These are phyloP conservation scores for Bufo gargarizans DNA, from an alignment of 2,113 vertebrate genomes.

Conservation along the genomic window DNA sequence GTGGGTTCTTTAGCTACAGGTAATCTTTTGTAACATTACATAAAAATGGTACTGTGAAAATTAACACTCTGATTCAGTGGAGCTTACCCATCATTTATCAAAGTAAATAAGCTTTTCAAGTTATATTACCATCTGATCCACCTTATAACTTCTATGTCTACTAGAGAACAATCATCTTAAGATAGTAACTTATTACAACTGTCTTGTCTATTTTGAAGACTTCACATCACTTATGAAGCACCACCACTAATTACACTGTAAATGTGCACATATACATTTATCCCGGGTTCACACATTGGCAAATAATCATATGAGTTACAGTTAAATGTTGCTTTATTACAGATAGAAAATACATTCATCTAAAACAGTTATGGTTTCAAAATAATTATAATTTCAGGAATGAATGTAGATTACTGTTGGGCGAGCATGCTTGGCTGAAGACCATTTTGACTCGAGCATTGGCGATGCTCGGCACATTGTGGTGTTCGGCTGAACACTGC, in stretches of 20 bases:
- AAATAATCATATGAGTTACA: too few species aligned
- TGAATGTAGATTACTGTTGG: too few species aligned
- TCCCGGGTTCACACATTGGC: too few species aligned
- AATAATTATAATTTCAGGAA: too few species aligned
- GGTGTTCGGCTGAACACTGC: too few species aligned
- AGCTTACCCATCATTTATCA: slow-evolving; percentile 18
- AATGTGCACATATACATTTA: too few species aligned
- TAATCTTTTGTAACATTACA: not conserved
- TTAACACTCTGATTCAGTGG: not conserved
- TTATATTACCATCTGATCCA: not conserved
- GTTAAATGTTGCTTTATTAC: too few species aligned
- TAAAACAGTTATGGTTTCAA: too few species aligned
- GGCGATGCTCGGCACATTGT: too few species aligned
- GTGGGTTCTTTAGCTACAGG: slow-evolving; percentile 18
- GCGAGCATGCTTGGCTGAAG: too few species aligned
- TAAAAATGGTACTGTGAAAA: slow-evolving; percentile 7
- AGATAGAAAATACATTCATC: too few species aligned
- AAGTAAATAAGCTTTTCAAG: not conserved
- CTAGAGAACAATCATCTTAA: not conserved
- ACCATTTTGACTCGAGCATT: too few species aligned
- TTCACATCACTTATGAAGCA: not conserved
- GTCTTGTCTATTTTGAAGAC: not conserved
- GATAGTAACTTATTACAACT: not conserved
- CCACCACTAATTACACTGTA: not conserved
- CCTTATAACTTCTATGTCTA: not conserved